phyloP scores from a whole-genome alignment of 2,888 invertebrate species.

The Caenorhabditis imperialis region DNA sequence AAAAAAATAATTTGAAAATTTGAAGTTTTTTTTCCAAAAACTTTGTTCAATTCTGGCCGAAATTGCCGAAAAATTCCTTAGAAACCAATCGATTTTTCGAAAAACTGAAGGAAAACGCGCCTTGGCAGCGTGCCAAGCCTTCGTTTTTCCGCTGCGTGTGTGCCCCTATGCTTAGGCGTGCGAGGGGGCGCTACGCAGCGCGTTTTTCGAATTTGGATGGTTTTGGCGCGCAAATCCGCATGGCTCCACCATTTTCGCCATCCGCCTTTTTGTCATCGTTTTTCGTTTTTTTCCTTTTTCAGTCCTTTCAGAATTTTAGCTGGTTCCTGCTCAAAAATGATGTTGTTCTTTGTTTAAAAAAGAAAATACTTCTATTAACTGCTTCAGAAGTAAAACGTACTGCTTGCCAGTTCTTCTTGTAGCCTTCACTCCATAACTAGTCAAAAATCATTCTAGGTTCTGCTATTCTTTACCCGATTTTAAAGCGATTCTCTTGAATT shows the following conservation, averaged over 20 bases:
- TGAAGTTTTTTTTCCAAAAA: neutral
- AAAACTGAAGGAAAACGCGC: neutral
- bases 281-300: neutral
- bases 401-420: too few species aligned
- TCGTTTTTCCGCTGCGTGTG: constrained; percentile 28
- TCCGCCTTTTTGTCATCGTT: constrained; percentile 28
- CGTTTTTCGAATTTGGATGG: constrained; percentile 39
- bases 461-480: too few species aligned
- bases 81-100: constrained; percentile 17
- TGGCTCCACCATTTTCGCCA: constrained; percentile 37
- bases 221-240: constrained; percentile 52
- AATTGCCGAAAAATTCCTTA: neutral
- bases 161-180: constrained; percentile 37
- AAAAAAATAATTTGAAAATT: neutral
- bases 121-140: constrained; percentile 52
- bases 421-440: too few species aligned
- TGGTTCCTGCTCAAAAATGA: neutral
- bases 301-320: neutral
- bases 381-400: constrained; percentile 1
- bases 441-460: too few species aligned
- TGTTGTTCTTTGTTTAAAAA: too few species aligned
- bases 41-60: neutral
- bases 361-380: too few species aligned
- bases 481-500: neutral
- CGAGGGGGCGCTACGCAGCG: constrained; percentile 47